Percentiles rank a stretch among this genome's conserved stretches.
These are phyloP conservation scores for Bursaphelenchus okinawaensis DNA, from an alignment of 2,888 invertebrate species.

Conservation along the genomic window DNA sequence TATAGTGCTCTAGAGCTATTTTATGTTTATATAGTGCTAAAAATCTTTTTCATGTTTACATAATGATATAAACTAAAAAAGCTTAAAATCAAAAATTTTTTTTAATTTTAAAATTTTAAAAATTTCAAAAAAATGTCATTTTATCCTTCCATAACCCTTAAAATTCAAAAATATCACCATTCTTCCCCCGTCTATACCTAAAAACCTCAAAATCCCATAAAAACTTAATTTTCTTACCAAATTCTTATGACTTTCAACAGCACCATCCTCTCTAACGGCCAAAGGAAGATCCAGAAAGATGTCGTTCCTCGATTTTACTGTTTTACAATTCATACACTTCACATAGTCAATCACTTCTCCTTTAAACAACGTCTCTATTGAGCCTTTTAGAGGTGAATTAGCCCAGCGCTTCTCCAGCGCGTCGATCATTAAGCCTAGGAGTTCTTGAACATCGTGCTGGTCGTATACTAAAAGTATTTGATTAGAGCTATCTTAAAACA, in stretches of 20 bases:
- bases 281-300: conserved; percentile 76
- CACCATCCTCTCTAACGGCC: conserved; percentile 77
- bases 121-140: too few relatives aligned
- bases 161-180: too few relatives aligned
- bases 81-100: too few relatives aligned
- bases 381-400: conserved; percentile 71
- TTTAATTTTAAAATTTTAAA: too few relatives aligned
- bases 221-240: not conserved
- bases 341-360: conserved; percentile 61
- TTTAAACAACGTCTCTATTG: conserved; percentile 75
- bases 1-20: too few relatives aligned
- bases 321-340: conserved; percentile 74
- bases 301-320: conserved; percentile 76
- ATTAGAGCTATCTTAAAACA: too few relatives aligned
- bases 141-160: too few relatives aligned
- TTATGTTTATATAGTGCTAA: too few relatives aligned
- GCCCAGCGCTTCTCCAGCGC: conserved; percentile 78
- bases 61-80: too few relatives aligned
- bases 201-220: too few relatives aligned
- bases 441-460: conserved; percentile 84
- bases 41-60: too few relatives aligned
- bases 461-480: conserved; percentile 78
- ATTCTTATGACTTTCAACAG: conserved; percentile 69
- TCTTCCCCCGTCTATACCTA: too few relatives aligned
- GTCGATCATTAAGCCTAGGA: conserved; percentile 84